Evolutionary conservation across 53 echinoderm and acorn worm species (phyloP), one percentile per base, ranked within the genome.

Genomic region (Crossaster papposus): DNA sequence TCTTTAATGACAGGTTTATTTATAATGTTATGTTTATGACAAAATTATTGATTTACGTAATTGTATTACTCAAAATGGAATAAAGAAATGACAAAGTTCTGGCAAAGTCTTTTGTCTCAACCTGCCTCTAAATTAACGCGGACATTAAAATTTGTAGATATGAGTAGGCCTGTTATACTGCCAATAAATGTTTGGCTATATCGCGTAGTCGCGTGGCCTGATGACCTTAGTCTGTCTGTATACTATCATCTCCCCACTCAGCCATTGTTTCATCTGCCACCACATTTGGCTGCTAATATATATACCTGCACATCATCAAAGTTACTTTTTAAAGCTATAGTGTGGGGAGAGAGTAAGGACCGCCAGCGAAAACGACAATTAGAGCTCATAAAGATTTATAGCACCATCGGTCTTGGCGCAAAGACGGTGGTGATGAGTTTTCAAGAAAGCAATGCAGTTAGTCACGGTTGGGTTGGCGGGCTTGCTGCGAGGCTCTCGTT

Each of bases 311-410:
- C 72, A 85, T 72, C 85, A 72, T 72, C 85, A 72, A 85, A 72
- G 85, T 85, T 72, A 73, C 72, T 71, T 72, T 72, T 53, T 22
- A 71, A 71, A 18, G 51, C 30, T 30, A 72, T 24, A 44, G 80
- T 29, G 83, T 23, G 51, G 22, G 52, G 17, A 30, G 50, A 70
- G 23, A 85, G 72, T 72, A 54, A 53, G 72, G 72, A 23, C 26
- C 72, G 85, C 73, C 37, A 72, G 35, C 76, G 24, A 75, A 87
- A 37, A 72, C 87, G 87, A 87, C 87, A 87, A 87, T 87, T 87
- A 87, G 44, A 63, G 36, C 87, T 77, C 77, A 87, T 87, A 87
- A 87, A 87, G 87, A 87, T 87, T 87, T 87, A 87, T 87, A 87
- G 87, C 87, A 77, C 76, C 85, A 72, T 72, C 85, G 53, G 51